Evolutionary conservation across 2,797 vertebrate genomes (phyloP).

Genomic region (Glossophaga mutica): DNA sequence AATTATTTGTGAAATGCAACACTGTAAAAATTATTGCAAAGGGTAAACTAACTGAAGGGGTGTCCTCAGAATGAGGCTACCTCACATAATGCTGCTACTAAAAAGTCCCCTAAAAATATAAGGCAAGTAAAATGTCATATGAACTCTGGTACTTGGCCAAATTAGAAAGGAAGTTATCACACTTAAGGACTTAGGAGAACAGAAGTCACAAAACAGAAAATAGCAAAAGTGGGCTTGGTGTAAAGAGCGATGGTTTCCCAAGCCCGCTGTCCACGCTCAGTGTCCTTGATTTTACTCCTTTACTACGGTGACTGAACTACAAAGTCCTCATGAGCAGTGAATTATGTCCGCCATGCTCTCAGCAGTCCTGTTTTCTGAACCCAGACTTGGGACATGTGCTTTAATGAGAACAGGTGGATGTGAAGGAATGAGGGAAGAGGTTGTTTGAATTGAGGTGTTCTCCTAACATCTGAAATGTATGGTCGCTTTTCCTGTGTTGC

Average conservation of each 20-base stretch:
- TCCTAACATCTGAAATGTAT: not conserved
- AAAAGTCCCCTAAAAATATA: slow-evolving; percentile 25
- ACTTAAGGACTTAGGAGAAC: not conserved
- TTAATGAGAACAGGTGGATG: not conserved
- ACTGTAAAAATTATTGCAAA: slow-evolving; percentile 45
- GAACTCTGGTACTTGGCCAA: not conserved
- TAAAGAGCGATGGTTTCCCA: not conserved
- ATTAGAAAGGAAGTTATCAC: not conserved
- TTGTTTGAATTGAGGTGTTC: not conserved
- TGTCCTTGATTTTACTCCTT: not conserved
- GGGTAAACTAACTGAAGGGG: not conserved
- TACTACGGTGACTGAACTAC: not conserved
- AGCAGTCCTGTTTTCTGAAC: not conserved
- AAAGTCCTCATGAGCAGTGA: not conserved
- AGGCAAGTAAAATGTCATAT: not conserved
- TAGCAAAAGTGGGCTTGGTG: not conserved
- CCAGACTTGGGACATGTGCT: not conserved
- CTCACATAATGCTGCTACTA: slow-evolving; percentile 25
- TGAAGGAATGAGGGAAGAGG: not conserved
- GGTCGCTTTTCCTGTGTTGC: not conserved
- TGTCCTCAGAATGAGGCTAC: not conserved
- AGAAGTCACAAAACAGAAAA: not conserved
- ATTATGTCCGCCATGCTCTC: not conserved
- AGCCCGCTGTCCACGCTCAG: not conserved
- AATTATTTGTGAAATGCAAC: slow-evolving; percentile 62